Base-by-base conservation (phyloP, 2,113 vertebrate genomes). In the Colossoma macropomum region DNA sequence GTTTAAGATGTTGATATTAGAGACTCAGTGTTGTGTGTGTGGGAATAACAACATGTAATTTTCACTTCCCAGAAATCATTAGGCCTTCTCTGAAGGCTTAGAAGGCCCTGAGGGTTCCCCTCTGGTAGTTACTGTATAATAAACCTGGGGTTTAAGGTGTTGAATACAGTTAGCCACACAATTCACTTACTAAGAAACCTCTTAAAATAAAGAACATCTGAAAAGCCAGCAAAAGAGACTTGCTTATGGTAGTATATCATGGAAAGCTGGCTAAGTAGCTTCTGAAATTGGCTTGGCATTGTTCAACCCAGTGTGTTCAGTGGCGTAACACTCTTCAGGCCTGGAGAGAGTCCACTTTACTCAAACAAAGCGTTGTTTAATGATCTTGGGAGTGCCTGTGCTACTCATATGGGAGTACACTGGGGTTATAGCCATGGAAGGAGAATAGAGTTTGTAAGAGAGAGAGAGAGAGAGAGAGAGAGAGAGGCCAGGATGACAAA, bases 401-500 rank as follows among this genome's bases (percentile, higher is more conserved):
- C 38, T 63, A 71, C 70, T 32, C 72, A 71, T 65, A 72, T 52
- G 21, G 52, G 70, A 50, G 32, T 45, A 23, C 41, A 3, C 73
- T 45, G 80, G 80, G 72, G 80, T 71, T 81, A 7, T 38, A 30
- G 65, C 79, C 75, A 38, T 73, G 75, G 63, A 71, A 56, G 16
- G 50, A 78, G 56, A 52, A 74, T 79, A 79, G 4, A 77, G 69
- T 86, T 65, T 87, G 38, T 56, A 56, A 56, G n/a, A 62, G 11
- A 28, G 34, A 62, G 16, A n/a, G n/a, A n/a, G n/a, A 83, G 28
- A 76, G 73, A 70, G 71, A 48, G 70, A 86, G 77, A 66, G 80
- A 86, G 78, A 82, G 85, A 81, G 78, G n/a, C 19, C 25, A 19
- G 32, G 83, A 86, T 85, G 86, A 90, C 85, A 84, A 83, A 63